These are phyloP conservation scores for Crossocerus cetratus DNA, from an alignment of 2,888 invertebrate species.

Conservation along the genomic window DNA sequence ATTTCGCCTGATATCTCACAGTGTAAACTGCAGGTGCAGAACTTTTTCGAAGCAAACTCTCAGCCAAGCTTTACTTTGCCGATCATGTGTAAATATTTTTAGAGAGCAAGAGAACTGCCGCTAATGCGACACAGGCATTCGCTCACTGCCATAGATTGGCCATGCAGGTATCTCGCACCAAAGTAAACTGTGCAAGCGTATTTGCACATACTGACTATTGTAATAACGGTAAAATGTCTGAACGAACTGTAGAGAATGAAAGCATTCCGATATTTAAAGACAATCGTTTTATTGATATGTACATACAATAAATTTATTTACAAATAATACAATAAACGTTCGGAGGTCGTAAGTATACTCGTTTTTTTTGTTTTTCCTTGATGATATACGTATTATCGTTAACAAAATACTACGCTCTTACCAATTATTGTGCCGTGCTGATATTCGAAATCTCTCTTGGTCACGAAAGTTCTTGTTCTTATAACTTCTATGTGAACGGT, in stretches of 20 bases:
- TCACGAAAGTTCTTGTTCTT: conserved; percentile 62
- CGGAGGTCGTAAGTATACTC: conserved; percentile 58
- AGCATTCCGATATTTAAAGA: conserved; percentile 52
- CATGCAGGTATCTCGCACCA: too few species aligned
- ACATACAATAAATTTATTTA: conserved; percentile 75
- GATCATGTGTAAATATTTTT: too few species aligned
- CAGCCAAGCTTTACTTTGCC: too few species aligned
- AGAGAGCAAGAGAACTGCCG: too few species aligned
- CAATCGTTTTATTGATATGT: conserved; percentile 75
- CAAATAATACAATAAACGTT: conserved; percentile 67
- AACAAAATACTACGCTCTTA: conserved; percentile 72
- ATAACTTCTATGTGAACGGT: conserved; percentile 52
- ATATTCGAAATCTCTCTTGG: conserved; percentile 67
- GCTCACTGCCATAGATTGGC: too few species aligned
- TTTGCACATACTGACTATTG: too few species aligned
- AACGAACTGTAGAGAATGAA: not conserved
- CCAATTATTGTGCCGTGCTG: conserved; percentile 67
- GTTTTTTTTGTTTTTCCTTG: conserved; percentile 42
- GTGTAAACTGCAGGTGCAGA: too few species aligned
- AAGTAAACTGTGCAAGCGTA: too few species aligned
- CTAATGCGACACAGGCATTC: too few species aligned
- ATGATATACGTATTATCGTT: conserved; percentile 49
- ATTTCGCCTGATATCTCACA: too few species aligned
- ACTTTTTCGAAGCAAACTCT: too few species aligned
- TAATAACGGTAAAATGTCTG: too few species aligned